Evolutionary conservation across 2,797 vertebrate genomes (phyloP).

Genomic region (Cyprinodon diabolis): DNA sequence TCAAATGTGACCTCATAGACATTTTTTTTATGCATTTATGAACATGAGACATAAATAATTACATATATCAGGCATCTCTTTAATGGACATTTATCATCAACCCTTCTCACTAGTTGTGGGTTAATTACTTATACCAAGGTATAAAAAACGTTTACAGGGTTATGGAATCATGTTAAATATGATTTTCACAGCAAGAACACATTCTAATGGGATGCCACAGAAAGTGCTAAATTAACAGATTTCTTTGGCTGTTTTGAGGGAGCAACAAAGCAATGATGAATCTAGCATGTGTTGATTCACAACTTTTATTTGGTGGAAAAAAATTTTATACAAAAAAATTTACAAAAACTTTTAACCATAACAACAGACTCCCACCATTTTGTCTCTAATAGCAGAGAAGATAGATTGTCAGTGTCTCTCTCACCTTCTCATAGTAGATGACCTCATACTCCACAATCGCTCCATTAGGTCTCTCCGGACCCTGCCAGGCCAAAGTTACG

Average conservation of each 20-base stretch:
- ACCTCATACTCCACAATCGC: conserved; percentile 86
- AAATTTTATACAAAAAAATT: neutral
- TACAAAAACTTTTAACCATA: neutral
- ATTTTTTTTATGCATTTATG: neutral
- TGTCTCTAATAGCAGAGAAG: neutral
- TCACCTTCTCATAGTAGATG: conserved; percentile 89
- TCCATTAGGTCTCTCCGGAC: conserved; percentile 82
- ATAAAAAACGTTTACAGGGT: neutral
- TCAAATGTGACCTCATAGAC: neutral
- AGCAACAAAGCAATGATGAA: neutral
- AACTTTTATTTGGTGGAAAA: neutral
- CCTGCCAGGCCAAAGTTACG: conserved; percentile 87
- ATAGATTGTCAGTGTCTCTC: conserved; percentile 15
- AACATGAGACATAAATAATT: neutral
- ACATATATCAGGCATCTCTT: neutral
- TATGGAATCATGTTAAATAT: neutral
- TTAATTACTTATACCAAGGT: neutral
- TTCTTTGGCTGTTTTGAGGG: neutral
- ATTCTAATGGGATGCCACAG: neutral
- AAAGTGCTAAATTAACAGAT: neutral
- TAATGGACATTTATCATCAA: neutral
- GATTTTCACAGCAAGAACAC: neutral
- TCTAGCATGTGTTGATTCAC: neutral
- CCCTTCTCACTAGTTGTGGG: neutral
- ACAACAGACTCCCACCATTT: neutral